A percentile compares a stretch with the other conserved stretches of the same genome.
Evolutionary conservation across 2,797 vertebrate species (phyloP).

Genomic region (Poecilia picta): DNA sequence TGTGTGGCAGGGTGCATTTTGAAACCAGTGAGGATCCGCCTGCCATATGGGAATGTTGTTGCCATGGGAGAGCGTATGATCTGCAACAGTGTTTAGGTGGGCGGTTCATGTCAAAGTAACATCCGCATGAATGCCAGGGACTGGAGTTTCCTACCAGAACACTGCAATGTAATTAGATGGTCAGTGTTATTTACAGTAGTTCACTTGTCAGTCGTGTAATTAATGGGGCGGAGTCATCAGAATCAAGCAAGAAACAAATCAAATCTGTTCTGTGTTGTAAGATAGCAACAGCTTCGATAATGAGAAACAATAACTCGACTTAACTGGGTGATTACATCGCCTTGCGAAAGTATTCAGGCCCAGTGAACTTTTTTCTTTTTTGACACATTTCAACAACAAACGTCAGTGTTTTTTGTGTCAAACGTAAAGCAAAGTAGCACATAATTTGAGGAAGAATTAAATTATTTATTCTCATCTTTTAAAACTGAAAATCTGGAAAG

Average conservation of each 20-base stretch:
- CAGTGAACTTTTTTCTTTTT: background rate
- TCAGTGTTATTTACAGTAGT: constrained; percentile 5
- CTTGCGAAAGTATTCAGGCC: background rate
- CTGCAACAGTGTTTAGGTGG: constrained; percentile 3
- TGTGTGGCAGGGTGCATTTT: background rate
- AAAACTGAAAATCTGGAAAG: background rate
- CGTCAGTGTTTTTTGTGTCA: background rate
- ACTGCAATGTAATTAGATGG: background rate
- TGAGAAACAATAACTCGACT: background rate
- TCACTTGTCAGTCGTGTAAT: constrained; percentile 8
- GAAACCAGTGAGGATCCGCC: too few relatives aligned
- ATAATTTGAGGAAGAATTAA: background rate
- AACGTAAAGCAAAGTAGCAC: background rate
- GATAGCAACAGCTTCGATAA: background rate
- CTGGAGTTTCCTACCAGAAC: background rate
- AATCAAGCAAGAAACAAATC: constrained; percentile 6
- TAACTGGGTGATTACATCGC: background rate
- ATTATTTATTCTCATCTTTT: background rate
- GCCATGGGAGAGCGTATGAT: constrained; percentile 2
- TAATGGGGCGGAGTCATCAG: background rate
- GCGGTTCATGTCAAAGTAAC: constrained; percentile 6
- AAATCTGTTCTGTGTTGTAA: background rate
- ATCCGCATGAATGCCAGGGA: background rate
- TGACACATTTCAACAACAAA: background rate
- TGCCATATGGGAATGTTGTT: constrained; percentile 3